Percentiles rank a stretch among this genome's conserved stretches.
Conservation (phyloP, 2,888 invertebrate genomes). For the Craniophora ligustri region DNA sequence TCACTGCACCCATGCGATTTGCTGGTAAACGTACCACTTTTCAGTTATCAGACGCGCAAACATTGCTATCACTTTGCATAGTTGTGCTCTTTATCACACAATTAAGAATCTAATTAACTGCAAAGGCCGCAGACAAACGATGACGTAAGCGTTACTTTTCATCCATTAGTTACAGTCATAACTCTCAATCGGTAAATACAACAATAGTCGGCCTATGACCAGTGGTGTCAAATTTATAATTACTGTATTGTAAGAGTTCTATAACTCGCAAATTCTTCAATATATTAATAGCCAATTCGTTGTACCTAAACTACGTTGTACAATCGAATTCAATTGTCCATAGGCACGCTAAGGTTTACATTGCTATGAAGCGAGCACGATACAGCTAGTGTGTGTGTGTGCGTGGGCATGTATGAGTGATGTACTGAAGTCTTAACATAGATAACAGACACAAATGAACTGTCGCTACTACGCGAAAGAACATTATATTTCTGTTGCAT, state of each 20-base stretch:
- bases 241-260: constrained; percentile 15
- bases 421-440: too few relatives aligned
- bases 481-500: too few relatives aligned
- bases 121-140: constrained; percentile 52
- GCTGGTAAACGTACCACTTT: constrained; percentile 62
- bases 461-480: too few relatives aligned
- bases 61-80: constrained; percentile 66
- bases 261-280: constrained; percentile 8
- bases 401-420: too few relatives aligned
- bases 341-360: too few relatives aligned
- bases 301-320: too few relatives aligned
- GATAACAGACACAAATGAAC: too few relatives aligned
- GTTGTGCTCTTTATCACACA: constrained; percentile 63
- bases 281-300: not conserved
- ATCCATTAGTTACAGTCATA: constrained; percentile 42
- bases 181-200: constrained; percentile 19
- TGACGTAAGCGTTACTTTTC: constrained; percentile 53
- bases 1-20: constrained; percentile 54
- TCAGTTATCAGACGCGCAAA: constrained; percentile 68
- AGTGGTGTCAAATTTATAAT: constrained; percentile 19
- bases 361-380: too few relatives aligned
- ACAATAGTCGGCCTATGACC: constrained; percentile 14
- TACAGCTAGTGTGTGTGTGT: too few relatives aligned
- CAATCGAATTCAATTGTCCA: too few relatives aligned
- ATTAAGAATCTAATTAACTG: constrained; percentile 58